Evolutionary conservation across 1,140 invertebrate genomes (phyloP), one percentile per base, ranked within the genome.

Genomic region (Formica selysi): DNA sequence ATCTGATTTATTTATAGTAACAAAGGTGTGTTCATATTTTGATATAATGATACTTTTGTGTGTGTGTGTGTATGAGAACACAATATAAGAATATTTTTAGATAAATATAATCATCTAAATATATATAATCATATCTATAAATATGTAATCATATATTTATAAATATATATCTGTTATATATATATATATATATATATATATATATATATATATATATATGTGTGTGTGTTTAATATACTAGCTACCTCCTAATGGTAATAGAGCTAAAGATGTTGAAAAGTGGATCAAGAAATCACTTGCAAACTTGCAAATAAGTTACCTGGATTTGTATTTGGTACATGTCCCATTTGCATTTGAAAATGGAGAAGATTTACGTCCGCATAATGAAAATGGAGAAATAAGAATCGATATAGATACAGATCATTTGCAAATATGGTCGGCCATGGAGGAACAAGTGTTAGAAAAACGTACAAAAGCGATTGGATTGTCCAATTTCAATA

Each of bases 401-500:
- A 93, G 95, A 48, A 88, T 97, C 0, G 97, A 98, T 92, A 88
- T 92, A 16, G 95, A 91, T 10, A 98, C 97, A 0, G 96, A 98
- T 94, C 96, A 97, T 92, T 88, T 97, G 22, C 96, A 95, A n/a
- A 95, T 96, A 74, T 98, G 97, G 97, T 96, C 96, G 95, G 96
- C 96, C 92, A 97, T 98, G 97, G 97, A 98, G 93, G 92, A 92
- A 67, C 91, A 97, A 93, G 94, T 96, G 11, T 95, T 95, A 36
- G 95, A 95, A 16, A 97, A 97, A 41, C 94, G 96, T 26, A 93
- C 96, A 7, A 96, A 96, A 91, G 96, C 97, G 0, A 97, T 98
- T 87, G 98, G 98, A 0, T 84, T 98, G 5, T 98, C 97, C 0
- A 98, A 98, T 93, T 98, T 98, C 89, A 98, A 97, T 92, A 95